Evolutionary conservation across 2,797 vertebrate genomes (phyloP), one percentile per base, ranked within the genome.

Genomic region (Helostoma temminkii): DNA sequence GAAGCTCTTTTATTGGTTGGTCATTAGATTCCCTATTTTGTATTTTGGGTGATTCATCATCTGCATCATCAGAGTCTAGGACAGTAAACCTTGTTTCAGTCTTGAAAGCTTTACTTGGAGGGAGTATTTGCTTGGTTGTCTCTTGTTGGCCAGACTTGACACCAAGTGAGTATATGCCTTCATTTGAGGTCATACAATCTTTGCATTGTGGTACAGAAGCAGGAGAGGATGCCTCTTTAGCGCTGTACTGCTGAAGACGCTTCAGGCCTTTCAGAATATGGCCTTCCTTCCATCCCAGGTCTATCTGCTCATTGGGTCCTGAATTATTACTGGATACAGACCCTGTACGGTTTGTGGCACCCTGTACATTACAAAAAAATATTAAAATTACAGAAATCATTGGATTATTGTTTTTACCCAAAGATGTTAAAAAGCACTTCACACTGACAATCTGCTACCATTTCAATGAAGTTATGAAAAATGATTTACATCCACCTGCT

Each of bases 161-260:
- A 74, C 95, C 96, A 50, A 95, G 92, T 30, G 96, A 97, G 84
- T 97, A 97, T 82, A 97, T 97, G 24, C 96, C 96, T 89, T 97
- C 96, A 8, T 97, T 97, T 12, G 96, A 97, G 78, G 95, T 95
- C 96, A 96, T 96, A 80, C 96, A 96, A 43, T 97, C 96, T 87
- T 95, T 96, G 89, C 95, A 96, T 66, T 95, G 95, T 84, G 94
- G 93, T 68, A 92, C 94, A 60, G 94, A 90, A 75, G 94, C 88
- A 80, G 91, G 70, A 25, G 93, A 92, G 18, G 94, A 88, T 22
- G 93, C 85, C 60, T 96, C 95, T 71, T 95, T 94, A 57, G 93
- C 88, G 89, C 88, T 94, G 74, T 82, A 81, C 78, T 92, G 95
- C 78, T 97, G 96, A 37, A 97, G 92, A 90, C 93, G 95, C 80